phyloP scores from a whole-genome alignment of 1,140 invertebrate species.

The Bombus vancouverensis region DNA sequence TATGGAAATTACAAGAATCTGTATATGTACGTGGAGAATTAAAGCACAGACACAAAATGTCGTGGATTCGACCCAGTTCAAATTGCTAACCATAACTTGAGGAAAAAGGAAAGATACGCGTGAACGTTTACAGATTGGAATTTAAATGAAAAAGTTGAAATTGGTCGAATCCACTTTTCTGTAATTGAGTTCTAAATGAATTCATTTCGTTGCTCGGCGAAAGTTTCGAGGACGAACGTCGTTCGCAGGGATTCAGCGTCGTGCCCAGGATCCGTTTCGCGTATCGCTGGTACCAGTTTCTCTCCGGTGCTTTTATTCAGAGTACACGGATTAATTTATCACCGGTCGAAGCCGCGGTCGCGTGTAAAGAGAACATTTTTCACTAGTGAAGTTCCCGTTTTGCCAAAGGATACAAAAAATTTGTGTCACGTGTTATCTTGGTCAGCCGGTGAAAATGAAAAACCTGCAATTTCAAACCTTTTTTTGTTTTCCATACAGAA shows the following conservation, averaged over 20 bases:
- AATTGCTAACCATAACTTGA: too few species aligned
- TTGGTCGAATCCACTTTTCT: neutral
- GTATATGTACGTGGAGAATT: too few species aligned
- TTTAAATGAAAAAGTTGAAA: too few species aligned
- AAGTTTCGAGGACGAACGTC: neutral
- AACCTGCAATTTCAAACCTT: neutral
- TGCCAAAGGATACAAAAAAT: neutral
- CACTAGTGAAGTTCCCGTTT: neutral
- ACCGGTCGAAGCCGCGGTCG: neutral
- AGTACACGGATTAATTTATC: constrained; percentile 25
- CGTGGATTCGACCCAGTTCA: too few species aligned
- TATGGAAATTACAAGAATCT: too few species aligned
- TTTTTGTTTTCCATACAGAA: neutral
- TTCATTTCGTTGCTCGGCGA: neutral
- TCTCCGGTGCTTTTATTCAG: neutral
- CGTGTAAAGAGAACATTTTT: constrained; percentile 11
- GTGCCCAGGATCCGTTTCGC: neutral
- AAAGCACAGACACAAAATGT: too few species aligned
- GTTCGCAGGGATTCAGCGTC: neutral
- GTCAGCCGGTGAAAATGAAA: neutral
- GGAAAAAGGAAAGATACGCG: neutral
- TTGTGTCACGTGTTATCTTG: neutral
- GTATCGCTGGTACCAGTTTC: neutral
- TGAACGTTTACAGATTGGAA: neutral
- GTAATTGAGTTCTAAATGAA: constrained; percentile 8